Base-by-base conservation (phyloP, 2,888 invertebrate species). In the Siphonodentalium dalli region DNA sequence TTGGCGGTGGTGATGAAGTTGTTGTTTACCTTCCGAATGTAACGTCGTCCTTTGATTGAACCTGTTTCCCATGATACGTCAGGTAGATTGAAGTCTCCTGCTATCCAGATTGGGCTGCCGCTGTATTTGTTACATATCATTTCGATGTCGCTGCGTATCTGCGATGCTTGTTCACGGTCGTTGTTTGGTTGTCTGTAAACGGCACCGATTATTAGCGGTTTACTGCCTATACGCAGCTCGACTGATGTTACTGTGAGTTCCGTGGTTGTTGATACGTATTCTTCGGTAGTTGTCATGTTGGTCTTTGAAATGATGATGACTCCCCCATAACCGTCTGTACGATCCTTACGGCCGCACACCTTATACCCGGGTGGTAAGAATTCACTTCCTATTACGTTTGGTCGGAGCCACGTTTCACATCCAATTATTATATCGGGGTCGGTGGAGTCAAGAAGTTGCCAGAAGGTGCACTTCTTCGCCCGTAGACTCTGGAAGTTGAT, bases 41-140 rank as follows among this genome's bases (percentile, higher is more conserved):
- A 42, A 21, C 47, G 56, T 15, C 51, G 41, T 1, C 56, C 47
- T 8, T 33, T 26, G n/a, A 50, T 51, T n/a, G 41, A 27, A 29
- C 47, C 51, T 27, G 20, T 42, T 29, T 24, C 11, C 56, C 56
- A 56, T 11, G 41, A 21, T 4, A 56, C 43, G 24, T 51, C 51
- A 31, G 51, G 47, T 4, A 46, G 38, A 34, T 46, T 56, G 21
- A 51, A 42, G 26, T 56, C 54, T 9, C 48, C 43, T n/a, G 33
- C 35, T n/a, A 48, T 37, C 45, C 55, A 55, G 13, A 56, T 46
- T 9, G 35, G 20, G 29, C 42, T 21, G 9, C 45, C 37, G 15
- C 40, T 28, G 23, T 23, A 41, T 41, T 21, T 50, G 20, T 15
- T 6, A n/a, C 23, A 45, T 4, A 40, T 13, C 8, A 2, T 5